Evolutionary conservation across 2,888 invertebrate genomes (phyloP).

Genomic region (Dascillus cervinus): DNA sequence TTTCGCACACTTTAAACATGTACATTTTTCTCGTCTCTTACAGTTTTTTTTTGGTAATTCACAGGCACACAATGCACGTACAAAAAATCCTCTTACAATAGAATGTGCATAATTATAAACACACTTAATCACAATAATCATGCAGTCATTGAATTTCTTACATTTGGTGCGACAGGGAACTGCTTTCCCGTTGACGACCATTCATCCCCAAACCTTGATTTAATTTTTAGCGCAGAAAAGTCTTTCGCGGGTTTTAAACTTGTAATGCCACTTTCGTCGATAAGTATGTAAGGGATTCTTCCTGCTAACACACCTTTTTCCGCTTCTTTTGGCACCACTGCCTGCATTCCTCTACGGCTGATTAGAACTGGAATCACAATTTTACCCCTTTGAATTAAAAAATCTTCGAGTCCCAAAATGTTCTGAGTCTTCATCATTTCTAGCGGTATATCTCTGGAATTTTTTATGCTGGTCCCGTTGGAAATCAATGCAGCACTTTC

Average conservation of each 20-base stretch:
- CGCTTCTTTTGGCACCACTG: conserved; percentile 69
- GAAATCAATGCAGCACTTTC: conserved; percentile 59
- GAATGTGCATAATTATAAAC: no score
- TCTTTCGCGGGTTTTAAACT: conserved; percentile 71
- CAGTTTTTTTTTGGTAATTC: no score
- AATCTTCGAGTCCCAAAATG: conserved; percentile 63
- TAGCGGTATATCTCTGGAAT: conserved; percentile 64
- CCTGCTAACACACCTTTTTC: conserved; percentile 66
- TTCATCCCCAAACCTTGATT: no score
- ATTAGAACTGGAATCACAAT: conserved; percentile 58
- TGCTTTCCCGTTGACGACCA: no score
- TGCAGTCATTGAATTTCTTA: no score
- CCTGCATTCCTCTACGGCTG: conserved; percentile 65
- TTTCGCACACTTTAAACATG: no score
- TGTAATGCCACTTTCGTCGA: conserved; percentile 68
- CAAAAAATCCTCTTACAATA: no score
- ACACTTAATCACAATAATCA: no score
- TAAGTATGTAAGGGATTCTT: conserved; percentile 65
- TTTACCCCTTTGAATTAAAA: conserved; percentile 54
- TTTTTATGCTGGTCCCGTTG: conserved; percentile 45
- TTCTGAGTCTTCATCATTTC: conserved; percentile 61
- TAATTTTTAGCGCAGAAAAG: no score
- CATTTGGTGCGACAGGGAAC: no score
- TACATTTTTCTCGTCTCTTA: no score
- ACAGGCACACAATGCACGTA: no score